Base-by-base conservation (phyloP, 1,140 invertebrate genomes). In the Neodiprion fabricii region DNA sequence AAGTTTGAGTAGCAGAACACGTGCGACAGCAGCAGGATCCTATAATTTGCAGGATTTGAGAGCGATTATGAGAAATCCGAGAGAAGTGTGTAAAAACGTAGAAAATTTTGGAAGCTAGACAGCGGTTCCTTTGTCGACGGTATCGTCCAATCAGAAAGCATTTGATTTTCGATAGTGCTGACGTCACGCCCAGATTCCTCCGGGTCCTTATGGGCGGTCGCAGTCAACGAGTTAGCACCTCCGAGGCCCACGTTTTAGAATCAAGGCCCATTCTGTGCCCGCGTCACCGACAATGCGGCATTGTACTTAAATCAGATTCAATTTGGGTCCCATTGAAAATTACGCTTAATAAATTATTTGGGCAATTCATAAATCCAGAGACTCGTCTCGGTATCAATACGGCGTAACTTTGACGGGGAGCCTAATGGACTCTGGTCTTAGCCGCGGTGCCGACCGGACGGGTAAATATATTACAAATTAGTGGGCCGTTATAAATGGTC, bases 261-360 rank as follows among this genome's bases (percentile, higher is more conserved):
- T 85, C 83, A 83, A 81, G 76, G 72, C 79, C 81, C 82, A 84
- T 84, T 83, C 79, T 81, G 78, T 79, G 72, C 75, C 75, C 74
- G 77, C 21, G 70, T 53, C 72, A 23, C 49, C 75, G 81, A 88
- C 86, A 88, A 87, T 87, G 79, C 78, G 67, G 80, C 81, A 86
- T 88, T 87, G 86, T 89, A 84, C 84, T 89, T 89, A 88, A 88
- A 89, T 89, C 87, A 88, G 86, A 88, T 88, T 89, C 87, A 89
- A 89, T 89, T 89, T 89, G 85, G 85, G 79, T 72, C 86, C 84
- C 85, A 87, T 89, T 87, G 85, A 88, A 87, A 87, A 89, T 88
- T 88, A 88, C 83, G 84, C 83, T 88, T 87, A 87, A 89, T 89
- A 89, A 86, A 89, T 88, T 88, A 87, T 89, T 87, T 87, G 80